Evolutionary conservation across 2,113 vertebrate genomes (phyloP).

Genomic region (Alethe castanea): DNA sequence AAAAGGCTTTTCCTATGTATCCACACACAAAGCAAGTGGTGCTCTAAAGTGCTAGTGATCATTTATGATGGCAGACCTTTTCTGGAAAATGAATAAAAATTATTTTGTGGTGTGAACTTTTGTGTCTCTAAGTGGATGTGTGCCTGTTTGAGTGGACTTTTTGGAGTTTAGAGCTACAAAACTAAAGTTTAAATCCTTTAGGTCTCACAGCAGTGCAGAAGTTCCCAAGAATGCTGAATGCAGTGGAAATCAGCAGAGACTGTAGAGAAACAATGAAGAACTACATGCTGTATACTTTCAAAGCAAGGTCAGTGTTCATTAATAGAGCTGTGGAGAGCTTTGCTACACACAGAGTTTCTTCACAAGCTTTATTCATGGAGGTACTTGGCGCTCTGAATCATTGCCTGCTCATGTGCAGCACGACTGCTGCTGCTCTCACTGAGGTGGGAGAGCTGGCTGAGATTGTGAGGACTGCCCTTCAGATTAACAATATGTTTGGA

Average conservation of each 20-base stretch:
- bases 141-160: background rate
- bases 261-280: conserved; percentile 40
- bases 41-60: background rate
- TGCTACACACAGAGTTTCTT: conserved; percentile 36
- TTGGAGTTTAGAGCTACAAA: background rate
- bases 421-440: background rate
- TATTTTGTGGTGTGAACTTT: background rate
- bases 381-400: conserved; percentile 10
- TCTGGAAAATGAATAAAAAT: background rate
- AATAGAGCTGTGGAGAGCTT: conserved; percentile 47
- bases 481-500: background rate
- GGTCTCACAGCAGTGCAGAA: background rate
- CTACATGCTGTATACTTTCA: conserved; percentile 28
- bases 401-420: background rate
- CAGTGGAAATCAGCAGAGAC: background rate
- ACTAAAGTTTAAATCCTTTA: background rate
- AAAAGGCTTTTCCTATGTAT: background rate
- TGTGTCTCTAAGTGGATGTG: background rate
- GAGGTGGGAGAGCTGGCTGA: background rate
- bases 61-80: background rate
- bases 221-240: background rate
- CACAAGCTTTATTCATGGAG: conserved; percentile 35
- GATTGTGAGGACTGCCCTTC: background rate
- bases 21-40: background rate
- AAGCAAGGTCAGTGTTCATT: conserved; percentile 61